These are phyloP conservation scores for Heliconius melpomene DNA, from an alignment of 1,140 invertebrate genomes.

Conservation along the genomic window DNA sequence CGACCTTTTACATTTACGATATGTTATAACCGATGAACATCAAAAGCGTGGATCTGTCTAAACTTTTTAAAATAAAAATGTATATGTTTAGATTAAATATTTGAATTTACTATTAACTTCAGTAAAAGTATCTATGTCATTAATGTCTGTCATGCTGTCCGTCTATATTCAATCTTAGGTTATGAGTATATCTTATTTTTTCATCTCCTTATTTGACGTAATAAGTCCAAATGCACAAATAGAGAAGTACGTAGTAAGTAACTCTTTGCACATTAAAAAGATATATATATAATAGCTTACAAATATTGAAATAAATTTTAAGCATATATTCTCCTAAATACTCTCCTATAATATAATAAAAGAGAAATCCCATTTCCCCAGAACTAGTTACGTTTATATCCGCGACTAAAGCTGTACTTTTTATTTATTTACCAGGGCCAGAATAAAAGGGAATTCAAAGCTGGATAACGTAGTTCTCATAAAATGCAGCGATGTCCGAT, in stretches of 20 bases:
- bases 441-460: slow-evolving; percentile 50
- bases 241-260: neutral
- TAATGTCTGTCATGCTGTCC: too few species aligned
- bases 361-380: neutral
- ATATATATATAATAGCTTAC: too few species aligned
- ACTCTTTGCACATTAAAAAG: too few species aligned
- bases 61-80: neutral
- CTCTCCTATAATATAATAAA: neutral
- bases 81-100: neutral
- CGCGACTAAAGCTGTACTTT: slow-evolving; percentile 34
- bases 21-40: slow-evolving; percentile 16
- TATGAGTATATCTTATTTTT: neutral
- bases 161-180: neutral
- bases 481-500: slow-evolving; percentile 66
- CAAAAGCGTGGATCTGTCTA: neutral
- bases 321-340: neutral
- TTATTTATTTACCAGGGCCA: slow-evolving; percentile 35
- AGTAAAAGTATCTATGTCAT: too few species aligned
- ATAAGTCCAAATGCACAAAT: neutral
- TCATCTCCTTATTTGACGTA: neutral
- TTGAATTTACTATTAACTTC: neutral
- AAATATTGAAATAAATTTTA: neutral
- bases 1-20: slow-evolving; percentile 28
- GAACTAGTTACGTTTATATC: slow-evolving; percentile 6
- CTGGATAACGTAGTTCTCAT: slow-evolving; percentile 49